Evolutionary conservation across 1,140 invertebrate genomes (phyloP).

Genomic region (Trachymyrmex septentrionalis): DNA sequence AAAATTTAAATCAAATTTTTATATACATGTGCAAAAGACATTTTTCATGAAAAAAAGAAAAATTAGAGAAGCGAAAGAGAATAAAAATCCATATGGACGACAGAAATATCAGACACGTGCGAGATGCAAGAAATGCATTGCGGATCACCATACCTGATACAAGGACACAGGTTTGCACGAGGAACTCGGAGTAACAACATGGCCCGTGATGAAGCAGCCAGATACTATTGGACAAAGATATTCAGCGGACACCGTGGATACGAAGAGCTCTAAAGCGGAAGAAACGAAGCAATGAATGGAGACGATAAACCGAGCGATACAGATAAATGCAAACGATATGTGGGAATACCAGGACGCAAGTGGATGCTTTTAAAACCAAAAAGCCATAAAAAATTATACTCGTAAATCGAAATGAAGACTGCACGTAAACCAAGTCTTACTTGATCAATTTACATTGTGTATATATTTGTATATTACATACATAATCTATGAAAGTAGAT

Average conservation of each 20-base stretch:
- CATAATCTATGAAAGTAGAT: constrained; percentile 36
- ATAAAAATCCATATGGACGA: constrained; percentile 40
- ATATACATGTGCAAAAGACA: constrained; percentile 20
- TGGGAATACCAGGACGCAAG: constrained; percentile 83
- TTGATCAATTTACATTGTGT: constrained; percentile 86
- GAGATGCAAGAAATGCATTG: constrained; percentile 17
- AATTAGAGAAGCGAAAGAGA: background rate
- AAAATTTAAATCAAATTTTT: constrained; percentile 62
- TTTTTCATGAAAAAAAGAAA: constrained; percentile 15
- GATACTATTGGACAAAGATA: constrained; percentile 60
- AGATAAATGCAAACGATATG: constrained; percentile 72
- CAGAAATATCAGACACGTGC: background rate
- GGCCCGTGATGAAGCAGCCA: constrained; percentile 7
- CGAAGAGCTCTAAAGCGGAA: constrained; percentile 58
- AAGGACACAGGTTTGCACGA: constrained; percentile 21
- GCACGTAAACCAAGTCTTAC: constrained; percentile 84
- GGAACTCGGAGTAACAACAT: constrained; percentile 17
- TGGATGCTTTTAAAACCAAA: constrained; percentile 55
- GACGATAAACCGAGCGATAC: constrained; percentile 48
- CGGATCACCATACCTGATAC: constrained; percentile 9
- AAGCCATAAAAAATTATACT: constrained; percentile 31
- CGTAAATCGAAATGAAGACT: constrained; percentile 62
- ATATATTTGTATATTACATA: constrained; percentile 54
- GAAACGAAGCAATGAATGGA: constrained; percentile 32
- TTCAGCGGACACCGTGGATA: constrained; percentile 41